phyloP scores from a whole-genome alignment of 2,888 invertebrate genomes.

The Polyommatus icarus region DNA sequence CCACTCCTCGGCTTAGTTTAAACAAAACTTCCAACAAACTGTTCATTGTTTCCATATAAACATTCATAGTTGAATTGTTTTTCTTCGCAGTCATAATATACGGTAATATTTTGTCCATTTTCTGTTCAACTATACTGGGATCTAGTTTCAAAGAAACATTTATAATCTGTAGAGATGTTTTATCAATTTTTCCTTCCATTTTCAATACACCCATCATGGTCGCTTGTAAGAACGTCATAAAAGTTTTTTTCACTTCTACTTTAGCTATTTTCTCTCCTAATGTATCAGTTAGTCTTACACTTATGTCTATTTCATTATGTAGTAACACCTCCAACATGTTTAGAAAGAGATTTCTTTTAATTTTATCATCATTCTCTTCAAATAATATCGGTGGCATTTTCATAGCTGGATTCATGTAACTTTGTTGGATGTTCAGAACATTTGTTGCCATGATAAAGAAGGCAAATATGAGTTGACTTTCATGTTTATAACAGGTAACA shows the following conservation, averaged over 20 bases:
- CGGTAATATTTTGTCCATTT: conserved; percentile 61
- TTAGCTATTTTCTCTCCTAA: conserved; percentile 64
- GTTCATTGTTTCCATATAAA: conserved; percentile 63
- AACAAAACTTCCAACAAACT: conserved; percentile 66
- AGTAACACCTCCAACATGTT: conserved; percentile 62
- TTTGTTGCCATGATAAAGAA: conserved; percentile 66
- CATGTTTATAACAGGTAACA: conserved; percentile 60
- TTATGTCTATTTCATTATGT: conserved; percentile 67
- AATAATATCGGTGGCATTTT: conserved; percentile 55
- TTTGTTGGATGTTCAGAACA: conserved; percentile 61
- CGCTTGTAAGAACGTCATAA: conserved; percentile 62
- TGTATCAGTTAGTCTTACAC: conserved; percentile 61
- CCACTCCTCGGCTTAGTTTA: conserved; percentile 66
- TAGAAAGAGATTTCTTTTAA: conserved; percentile 61
- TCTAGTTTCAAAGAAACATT: conserved; percentile 65
- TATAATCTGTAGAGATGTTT: conserved; percentile 61
- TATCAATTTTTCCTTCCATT: conserved; percentile 63
- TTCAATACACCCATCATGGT: conserved; percentile 65
- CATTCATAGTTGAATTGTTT: conserved; percentile 48
- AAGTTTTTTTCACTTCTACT: conserved; percentile 67
- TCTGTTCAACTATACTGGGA: conserved; percentile 66
- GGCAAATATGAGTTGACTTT: conserved; percentile 66
- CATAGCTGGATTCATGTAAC: conserved; percentile 61
- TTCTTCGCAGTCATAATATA: conserved; percentile 65
- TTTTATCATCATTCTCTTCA: conserved; percentile 57